These are phyloP conservation scores for Catajapyx aquilonaris DNA, from an alignment of 1,140 invertebrate species.

Conservation along the genomic window DNA sequence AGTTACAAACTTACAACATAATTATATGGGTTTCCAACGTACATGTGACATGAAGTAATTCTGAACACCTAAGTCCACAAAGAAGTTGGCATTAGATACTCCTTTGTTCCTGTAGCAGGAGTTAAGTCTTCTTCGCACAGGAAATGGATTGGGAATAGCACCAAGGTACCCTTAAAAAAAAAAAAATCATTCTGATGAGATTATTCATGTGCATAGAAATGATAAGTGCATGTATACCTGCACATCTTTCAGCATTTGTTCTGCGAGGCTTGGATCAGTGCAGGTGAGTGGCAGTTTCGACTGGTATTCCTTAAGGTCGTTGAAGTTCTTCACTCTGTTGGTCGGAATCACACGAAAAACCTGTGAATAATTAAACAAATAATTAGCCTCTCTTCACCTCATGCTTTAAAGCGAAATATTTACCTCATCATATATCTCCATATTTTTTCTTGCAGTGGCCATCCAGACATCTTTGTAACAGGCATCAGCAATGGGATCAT, in stretches of 20 bases:
- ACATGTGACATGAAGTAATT: too few species aligned
- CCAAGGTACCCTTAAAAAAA: slow-evolving; percentile 49
- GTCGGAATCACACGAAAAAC: slow-evolving; percentile 67
- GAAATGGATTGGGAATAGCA: slow-evolving; percentile 68
- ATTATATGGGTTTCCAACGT: too few species aligned
- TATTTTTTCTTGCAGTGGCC: slow-evolving; percentile 51
- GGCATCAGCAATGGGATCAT: slow-evolving; percentile 46
- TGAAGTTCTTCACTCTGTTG: slow-evolving; percentile 51
- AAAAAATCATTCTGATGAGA: background rate
- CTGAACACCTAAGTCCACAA: slow-evolving; percentile 55
- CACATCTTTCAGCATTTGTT: slow-evolving; percentile 35
- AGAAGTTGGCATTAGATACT: slow-evolving; percentile 58
- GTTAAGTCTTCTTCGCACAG: slow-evolving; percentile 60
- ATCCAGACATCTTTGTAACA: slow-evolving; percentile 72
- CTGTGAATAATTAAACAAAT: slow-evolving; percentile 16
- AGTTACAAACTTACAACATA: too few species aligned
- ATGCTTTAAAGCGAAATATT: slow-evolving; percentile 3
- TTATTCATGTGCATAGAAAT: background rate
- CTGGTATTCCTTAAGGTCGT: slow-evolving; percentile 46
- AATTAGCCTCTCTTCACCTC: slow-evolving; percentile 1
- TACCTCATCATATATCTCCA: slow-evolving; percentile 69
- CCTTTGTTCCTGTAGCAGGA: slow-evolving; percentile 52
- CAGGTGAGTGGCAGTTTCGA: slow-evolving; percentile 37
- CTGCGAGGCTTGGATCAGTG: slow-evolving; percentile 42
- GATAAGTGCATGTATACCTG: background rate